Percentiles rank a stretch among this genome's conserved stretches.
Evolutionary conservation across 2,113 vertebrate species (phyloP).

Genomic region (Telmatochromis sp.): DNA sequence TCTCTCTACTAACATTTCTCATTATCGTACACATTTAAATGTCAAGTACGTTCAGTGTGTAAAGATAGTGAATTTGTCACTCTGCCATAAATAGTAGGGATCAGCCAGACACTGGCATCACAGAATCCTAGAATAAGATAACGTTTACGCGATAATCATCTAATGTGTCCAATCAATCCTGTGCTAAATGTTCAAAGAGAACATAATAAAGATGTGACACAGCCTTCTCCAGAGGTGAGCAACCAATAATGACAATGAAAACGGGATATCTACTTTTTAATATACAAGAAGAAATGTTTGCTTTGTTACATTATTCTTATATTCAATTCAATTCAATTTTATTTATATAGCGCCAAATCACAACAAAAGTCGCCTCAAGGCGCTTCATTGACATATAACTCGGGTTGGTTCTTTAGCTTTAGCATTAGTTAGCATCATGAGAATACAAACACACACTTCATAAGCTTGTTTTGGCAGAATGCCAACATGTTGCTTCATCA

Average conservation of each 20-base stretch:
- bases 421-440: neutral
- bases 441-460: neutral
- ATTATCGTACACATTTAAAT: neutral
- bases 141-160: accelerated
- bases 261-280: neutral
- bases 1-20: neutral
- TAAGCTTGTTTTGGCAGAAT: neutral
- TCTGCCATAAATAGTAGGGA: accelerated
- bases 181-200: neutral
- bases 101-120: neutral
- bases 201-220: neutral
- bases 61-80: neutral
- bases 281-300: neutral
- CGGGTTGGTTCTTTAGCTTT: neutral
- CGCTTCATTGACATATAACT: too few species aligned
- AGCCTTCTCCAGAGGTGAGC: neutral
- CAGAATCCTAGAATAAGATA: neutral
- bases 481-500: neutral
- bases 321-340: too few species aligned
- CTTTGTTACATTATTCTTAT: neutral
- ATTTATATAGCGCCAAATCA: too few species aligned
- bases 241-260: neutral
- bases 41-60: neutral
- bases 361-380: too few species aligned
- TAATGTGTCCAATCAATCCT: neutral